Conservation (phyloP, 2,797 vertebrate genomes). For the Gallinago stenura region DNA sequence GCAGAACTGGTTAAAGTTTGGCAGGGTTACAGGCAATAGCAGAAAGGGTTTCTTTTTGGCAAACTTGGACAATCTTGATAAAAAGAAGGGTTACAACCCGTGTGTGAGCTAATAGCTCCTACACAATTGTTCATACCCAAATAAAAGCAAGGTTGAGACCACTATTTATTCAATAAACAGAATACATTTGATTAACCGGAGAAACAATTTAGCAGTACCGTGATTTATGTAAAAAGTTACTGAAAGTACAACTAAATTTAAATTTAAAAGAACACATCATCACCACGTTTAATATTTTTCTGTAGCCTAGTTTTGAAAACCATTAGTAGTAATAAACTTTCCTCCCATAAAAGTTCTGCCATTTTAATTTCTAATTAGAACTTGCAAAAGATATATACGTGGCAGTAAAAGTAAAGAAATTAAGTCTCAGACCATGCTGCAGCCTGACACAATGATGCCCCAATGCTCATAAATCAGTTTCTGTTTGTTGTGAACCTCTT, state of each 20-base stretch:
- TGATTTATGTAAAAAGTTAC: conserved; percentile 48
- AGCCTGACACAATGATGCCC: conserved; percentile 55
- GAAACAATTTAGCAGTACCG: neutral
- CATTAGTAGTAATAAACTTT: conserved; percentile 71
- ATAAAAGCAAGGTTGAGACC: conserved; percentile 26
- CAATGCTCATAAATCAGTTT: conserved; percentile 53
- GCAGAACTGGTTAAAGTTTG: neutral
- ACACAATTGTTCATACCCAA: neutral
- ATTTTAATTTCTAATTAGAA: conserved; percentile 74
- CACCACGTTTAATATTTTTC: conserved; percentile 46
- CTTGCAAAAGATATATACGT: conserved; percentile 60
- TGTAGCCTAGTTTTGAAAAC: conserved; percentile 65
- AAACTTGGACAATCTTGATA: conserved; percentile 1
- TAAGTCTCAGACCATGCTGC: conserved; percentile 38
- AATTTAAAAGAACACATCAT: conserved; percentile 60
- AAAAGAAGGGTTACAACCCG: conserved; percentile 26
- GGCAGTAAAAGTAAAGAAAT: conserved; percentile 65
- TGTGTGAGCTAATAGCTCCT: conserved; percentile 18
- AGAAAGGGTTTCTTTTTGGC: conserved; percentile 23
- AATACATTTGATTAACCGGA: conserved; percentile 54
- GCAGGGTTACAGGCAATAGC: conserved; percentile 4
- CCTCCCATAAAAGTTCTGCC: conserved; percentile 62
- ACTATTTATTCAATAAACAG: conserved; percentile 55
- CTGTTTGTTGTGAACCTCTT: conserved; percentile 70
- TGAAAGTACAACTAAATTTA: conserved; percentile 29